Conservation (phyloP, 2,113 vertebrate species). For the Neogobius melanostomus region DNA sequence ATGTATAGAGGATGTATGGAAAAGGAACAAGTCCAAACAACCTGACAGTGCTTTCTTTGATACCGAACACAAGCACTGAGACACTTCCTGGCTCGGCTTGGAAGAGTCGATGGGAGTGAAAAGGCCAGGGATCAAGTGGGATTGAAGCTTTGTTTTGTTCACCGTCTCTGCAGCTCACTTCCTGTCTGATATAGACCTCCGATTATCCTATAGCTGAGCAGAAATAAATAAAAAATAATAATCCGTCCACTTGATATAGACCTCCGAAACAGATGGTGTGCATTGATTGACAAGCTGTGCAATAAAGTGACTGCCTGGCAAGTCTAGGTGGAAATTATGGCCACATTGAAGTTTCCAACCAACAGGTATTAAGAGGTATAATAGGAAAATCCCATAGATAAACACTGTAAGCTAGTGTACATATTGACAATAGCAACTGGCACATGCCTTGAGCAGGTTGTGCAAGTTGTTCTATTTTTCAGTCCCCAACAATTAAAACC, state of each 20-base stretch:
- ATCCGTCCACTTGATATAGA: background rate
- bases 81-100: constrained; percentile 43
- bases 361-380: constrained; percentile 1
- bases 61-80: constrained; percentile 59
- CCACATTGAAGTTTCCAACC: background rate
- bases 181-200: constrained; percentile 33
- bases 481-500: background rate
- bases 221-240: no score
- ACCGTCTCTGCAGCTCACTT: constrained; percentile 44
- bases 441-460: constrained; percentile 31
- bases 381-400: background rate
- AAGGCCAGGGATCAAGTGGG: constrained; percentile 61
- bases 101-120: constrained; percentile 42
- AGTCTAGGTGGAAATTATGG: background rate
- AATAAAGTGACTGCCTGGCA: background rate
- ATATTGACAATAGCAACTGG: constrained; percentile 38
- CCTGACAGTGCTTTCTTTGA: constrained; percentile 54
- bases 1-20: background rate
- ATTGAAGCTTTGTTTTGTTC: constrained; percentile 65
- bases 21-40: constrained; percentile 46
- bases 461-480: constrained; percentile 29
- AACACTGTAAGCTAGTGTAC: background rate
- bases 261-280: background rate
- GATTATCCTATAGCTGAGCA: constrained; percentile 41
- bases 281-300: background rate